Conservation (phyloP, 2,888 invertebrate genomes). For the Drosophila testacea region DNA sequence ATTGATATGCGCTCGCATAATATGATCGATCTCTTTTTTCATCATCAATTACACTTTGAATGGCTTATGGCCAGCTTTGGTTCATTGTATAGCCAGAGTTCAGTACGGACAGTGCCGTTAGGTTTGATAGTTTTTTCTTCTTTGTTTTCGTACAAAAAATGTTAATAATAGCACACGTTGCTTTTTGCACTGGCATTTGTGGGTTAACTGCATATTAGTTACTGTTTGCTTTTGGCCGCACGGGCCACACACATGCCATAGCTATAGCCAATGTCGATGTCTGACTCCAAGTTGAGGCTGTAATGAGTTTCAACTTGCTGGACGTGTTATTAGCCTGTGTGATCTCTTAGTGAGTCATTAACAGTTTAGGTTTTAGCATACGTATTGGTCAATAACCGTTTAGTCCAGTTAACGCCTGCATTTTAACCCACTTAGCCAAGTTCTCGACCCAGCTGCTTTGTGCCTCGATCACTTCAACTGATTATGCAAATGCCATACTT, state of each 20-base stretch:
- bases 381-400: constrained; percentile 28
- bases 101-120: constrained; percentile 48
- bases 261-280: neutral
- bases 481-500: constrained; percentile 55
- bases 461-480: constrained; percentile 36
- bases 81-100: constrained; percentile 48
- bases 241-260: constrained; percentile 64
- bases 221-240: constrained; percentile 56
- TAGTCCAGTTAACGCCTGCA: constrained; percentile 57
- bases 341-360: constrained; percentile 57
- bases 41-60: constrained; percentile 79
- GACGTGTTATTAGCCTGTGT: constrained; percentile 58
- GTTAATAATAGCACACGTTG: constrained; percentile 72
- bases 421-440: constrained; percentile 48
- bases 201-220: constrained; percentile 80
- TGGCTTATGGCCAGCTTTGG: constrained; percentile 61
- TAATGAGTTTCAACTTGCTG: constrained; percentile 34
- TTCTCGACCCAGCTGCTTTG: constrained; percentile 17
- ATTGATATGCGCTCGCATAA: constrained; percentile 79
- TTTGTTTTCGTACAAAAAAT: constrained; percentile 35
- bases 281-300: constrained; percentile 4
- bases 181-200: constrained; percentile 66
- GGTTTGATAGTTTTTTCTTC: constrained; percentile 32
- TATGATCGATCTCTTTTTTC: constrained; percentile 80
- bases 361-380: constrained; percentile 49